Conservation (phyloP, 2,888 invertebrate genomes). For the Tridacna crocea region DNA sequence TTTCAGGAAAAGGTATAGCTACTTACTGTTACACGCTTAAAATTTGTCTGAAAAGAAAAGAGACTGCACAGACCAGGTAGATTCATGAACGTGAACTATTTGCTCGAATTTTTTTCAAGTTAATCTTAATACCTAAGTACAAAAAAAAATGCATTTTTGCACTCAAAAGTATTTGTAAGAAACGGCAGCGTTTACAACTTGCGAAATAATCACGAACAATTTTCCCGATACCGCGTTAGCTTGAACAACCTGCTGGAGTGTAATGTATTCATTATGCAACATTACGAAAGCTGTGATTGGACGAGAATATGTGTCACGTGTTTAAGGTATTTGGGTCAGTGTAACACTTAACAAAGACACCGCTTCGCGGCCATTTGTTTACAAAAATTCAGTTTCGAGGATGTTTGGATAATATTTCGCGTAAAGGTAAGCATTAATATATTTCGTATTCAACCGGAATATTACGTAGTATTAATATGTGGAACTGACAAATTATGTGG, state of each 20-base stretch:
- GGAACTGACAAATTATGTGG: no score
- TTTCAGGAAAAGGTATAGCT: no score
- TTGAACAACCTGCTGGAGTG: constrained; percentile 4
- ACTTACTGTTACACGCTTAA: no score
- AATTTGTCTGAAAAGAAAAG: no score
- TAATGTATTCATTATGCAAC: constrained; percentile 68
- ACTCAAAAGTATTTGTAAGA: no score
- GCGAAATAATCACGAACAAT: not conserved
- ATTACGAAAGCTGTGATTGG: constrained; percentile 63
- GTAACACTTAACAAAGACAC: constrained; percentile 66
- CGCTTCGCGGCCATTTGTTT: constrained; percentile 66
- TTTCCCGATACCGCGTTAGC: not conserved
- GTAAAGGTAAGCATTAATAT: constrained; percentile 41
- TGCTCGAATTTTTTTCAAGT: no score
- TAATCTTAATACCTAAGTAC: no score
- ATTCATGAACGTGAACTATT: no score
- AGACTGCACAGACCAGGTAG: no score
- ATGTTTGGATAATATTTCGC: constrained; percentile 58
- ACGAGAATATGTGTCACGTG: constrained; percentile 63
- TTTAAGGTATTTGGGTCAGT: constrained; percentile 64
- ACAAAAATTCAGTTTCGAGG: constrained; percentile 62
- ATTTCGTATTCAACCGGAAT: not conserved
- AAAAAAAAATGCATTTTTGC: no score
- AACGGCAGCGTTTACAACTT: not conserved
- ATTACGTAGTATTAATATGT: not conserved